These are phyloP conservation scores for Gallinago undulata DNA, from an alignment of 2,113 vertebrate genomes.

Conservation along the genomic window DNA sequence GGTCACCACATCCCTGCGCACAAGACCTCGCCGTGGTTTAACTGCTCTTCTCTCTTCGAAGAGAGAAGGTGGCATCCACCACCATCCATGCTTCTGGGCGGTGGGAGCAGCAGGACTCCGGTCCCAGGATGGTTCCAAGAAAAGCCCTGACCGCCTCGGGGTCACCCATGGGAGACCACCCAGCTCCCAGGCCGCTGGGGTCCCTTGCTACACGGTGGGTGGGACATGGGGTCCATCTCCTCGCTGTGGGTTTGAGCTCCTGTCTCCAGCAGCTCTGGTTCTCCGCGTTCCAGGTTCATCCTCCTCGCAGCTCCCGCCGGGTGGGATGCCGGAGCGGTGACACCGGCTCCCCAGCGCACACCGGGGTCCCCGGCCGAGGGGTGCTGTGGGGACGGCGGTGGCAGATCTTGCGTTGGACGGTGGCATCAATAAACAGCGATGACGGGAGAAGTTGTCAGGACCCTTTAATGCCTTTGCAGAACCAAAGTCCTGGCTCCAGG, in stretches of 20 bases:
- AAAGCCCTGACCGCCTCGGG: background rate
- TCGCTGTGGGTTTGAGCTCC: background rate
- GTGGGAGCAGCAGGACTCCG: background rate
- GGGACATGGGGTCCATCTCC: background rate
- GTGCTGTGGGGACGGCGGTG: background rate
- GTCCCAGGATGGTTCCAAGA: background rate
- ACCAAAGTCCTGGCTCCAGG: background rate
- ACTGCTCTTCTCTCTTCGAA: background rate
- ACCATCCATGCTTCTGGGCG: rapidly evolving
- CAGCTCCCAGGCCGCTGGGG: background rate
- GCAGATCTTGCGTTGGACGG: background rate
- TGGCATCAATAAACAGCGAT: background rate
- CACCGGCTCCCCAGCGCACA: rapidly evolving
- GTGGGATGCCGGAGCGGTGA: background rate
- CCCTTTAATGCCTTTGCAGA: background rate
- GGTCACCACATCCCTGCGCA: background rate
- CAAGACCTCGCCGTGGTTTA: background rate
- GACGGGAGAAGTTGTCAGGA: background rate
- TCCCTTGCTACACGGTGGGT: rapidly evolving
- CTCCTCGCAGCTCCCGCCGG: background rate
- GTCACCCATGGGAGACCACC: background rate
- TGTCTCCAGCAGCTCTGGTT: rapidly evolving
- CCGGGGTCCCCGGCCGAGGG: rapidly evolving
- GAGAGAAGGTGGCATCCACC: no score
- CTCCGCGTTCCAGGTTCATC: background rate